phyloP scores from a whole-genome alignment of 1,140 invertebrate species.

The Elysia chlorotica region DNA sequence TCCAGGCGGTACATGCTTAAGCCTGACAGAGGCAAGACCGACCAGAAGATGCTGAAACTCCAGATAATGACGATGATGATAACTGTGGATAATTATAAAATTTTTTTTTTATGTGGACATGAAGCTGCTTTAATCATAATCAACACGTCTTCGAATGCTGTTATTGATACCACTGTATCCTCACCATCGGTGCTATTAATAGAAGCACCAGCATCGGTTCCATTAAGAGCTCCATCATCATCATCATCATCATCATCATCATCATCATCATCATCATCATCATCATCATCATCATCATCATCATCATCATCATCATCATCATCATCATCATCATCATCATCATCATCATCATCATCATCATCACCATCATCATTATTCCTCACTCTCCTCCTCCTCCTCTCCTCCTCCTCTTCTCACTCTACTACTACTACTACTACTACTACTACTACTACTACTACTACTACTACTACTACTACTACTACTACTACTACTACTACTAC shows the following conservation, averaged over 20 bases:
- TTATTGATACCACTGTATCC: no score
- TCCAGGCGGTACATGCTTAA: constrained; percentile 32
- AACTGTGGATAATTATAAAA: neutral
- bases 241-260: neutral
- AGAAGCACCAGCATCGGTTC: no score
- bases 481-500: constrained; percentile 28
- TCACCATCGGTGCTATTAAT: no score
- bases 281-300: neutral
- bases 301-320: neutral
- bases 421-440: constrained; percentile 28
- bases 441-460: constrained; percentile 31
- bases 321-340: neutral
- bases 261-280: neutral
- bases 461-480: constrained; percentile 31
- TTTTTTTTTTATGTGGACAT: no score
- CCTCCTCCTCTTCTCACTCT: neutral
- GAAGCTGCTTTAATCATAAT: no score
- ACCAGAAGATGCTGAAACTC: constrained; percentile 23
- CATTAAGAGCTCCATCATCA: no score
- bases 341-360: neutral
- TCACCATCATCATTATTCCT: neutral
- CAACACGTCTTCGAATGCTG: no score
- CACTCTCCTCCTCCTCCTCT: neutral
- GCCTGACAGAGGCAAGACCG: constrained; percentile 26
- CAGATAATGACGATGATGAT: constrained; percentile 23